These are phyloP conservation scores for Ectemnius continuus DNA, from an alignment of 2,888 invertebrate species.

Conservation along the genomic window DNA sequence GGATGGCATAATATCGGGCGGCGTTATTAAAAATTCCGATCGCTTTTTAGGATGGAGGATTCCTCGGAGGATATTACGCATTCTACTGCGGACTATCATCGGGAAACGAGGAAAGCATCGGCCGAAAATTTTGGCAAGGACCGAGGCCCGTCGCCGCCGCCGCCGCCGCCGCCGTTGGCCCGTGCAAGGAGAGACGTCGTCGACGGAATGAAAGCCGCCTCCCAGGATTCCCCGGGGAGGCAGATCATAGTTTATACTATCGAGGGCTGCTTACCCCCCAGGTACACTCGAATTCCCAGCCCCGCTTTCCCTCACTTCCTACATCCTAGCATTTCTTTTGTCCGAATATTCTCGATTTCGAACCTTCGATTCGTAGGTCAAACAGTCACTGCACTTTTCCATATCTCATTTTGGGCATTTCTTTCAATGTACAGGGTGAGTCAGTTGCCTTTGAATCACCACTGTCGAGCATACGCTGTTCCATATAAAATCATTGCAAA, in stretches of 20 bases:
- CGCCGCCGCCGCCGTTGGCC: no score
- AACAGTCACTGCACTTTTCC: no score
- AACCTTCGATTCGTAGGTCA: no score
- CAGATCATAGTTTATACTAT: slow-evolving; percentile 42
- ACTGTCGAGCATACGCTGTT: no score
- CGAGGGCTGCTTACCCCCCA: slow-evolving; percentile 58
- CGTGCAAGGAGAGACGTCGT: slow-evolving; percentile 11
- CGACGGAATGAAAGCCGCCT: neutral
- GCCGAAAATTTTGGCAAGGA: neutral
- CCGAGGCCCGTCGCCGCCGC: no score
- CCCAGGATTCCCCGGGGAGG: neutral
- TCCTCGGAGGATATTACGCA: slow-evolving; percentile 14
- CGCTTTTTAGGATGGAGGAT: slow-evolving; percentile 24
- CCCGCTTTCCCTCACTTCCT: no score
- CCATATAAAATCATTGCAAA: no score
- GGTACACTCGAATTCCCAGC: slow-evolving; percentile 29
- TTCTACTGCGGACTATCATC: neutral
- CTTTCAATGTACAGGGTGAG: no score
- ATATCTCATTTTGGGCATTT: no score
- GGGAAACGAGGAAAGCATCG: neutral
- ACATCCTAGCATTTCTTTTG: no score
- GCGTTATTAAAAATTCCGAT: slow-evolving; percentile 2
- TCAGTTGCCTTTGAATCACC: no score
- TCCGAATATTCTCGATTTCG: no score
- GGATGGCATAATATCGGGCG: neutral